These are phyloP conservation scores for Urocynchramus pylzowi DNA, from an alignment of 2,113 vertebrate genomes.

Conservation along the genomic window DNA sequence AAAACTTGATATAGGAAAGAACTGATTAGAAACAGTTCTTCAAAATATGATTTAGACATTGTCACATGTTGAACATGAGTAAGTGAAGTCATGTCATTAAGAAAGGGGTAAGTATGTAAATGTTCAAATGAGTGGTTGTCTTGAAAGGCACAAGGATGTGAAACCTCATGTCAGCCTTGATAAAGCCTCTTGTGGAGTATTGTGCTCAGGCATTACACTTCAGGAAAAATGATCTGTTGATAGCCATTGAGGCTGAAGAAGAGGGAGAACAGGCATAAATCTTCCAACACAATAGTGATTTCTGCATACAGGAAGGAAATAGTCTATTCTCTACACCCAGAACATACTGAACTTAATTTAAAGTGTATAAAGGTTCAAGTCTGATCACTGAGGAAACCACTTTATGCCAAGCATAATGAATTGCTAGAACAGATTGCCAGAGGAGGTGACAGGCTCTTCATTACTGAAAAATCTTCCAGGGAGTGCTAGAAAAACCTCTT, in stretches of 20 bases:
- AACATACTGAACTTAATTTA: not conserved
- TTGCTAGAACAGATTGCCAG: not conserved
- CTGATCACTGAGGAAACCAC: not conserved
- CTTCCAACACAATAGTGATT: not conserved
- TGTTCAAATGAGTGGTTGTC: not conserved
- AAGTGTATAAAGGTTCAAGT: not conserved
- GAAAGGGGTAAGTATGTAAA: not conserved
- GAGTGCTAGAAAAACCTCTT: not conserved
- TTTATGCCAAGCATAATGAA: not conserved
- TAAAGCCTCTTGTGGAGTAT: not conserved
- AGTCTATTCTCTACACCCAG: not conserved
- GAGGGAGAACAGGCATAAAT: not conserved
- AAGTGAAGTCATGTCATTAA: not conserved
- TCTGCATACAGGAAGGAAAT: not conserved
- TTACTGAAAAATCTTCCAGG: not conserved
- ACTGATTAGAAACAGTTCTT: not conserved
- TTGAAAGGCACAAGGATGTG: not conserved
- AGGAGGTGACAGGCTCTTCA: not conserved
- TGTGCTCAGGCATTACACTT: not conserved
- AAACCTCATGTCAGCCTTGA: not conserved
- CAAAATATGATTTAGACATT: not conserved
- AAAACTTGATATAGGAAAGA: not conserved
- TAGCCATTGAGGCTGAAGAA: not conserved
- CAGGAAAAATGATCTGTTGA: not conserved
- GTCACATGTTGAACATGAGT: not conserved